Evolutionary conservation across 1,140 invertebrate genomes (phyloP), one percentile per base, ranked within the genome.

Genomic region (Caenorhabditis remanei): DNA sequence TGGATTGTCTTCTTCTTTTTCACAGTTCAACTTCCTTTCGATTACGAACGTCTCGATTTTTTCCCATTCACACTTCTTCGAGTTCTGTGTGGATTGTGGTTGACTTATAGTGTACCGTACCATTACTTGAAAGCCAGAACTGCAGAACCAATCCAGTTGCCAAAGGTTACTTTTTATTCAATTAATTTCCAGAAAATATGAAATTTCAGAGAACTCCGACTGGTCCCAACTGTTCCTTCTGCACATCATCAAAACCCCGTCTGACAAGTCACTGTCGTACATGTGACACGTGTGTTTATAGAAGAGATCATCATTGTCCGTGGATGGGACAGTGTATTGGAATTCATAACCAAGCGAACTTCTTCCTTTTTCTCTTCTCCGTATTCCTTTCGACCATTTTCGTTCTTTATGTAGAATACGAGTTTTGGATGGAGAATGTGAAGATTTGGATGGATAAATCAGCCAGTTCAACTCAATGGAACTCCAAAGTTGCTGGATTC

Each of bases 231-330:
- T 71, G 65, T 19, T 16, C 16, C 5, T 46, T 71, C 19, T 71
- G 65, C 19, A 46, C 65, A 46, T n/a, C 6, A n/a, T 71, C 41
- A 21, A 71, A 71, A 71, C 65, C 65, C 9, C 13, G 6, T 46
- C 16, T 71, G 19, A 71, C 65, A 43, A 48, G 43, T 46, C 65
- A 71, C 21, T 71, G 65, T 71, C 43, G 41, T 48, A 71, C n/a
- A 19, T 71, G 65, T 71, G 41, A 43, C 40, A 71, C 65, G 40
- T 71, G 65, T 71, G 46, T 71, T 46, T 43, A 46, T 16, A 71
- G n/a, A 71, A 46, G 41, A 46, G 65, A 71, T 71, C 65, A 71
- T 46, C 65, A 71, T 71, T 71, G 65, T 71, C 65, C 41, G 9
- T 71, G 40, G 65, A 19, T 71, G 13, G 65, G 65, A 46, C 65